These are phyloP conservation scores for Dendrocincla tyrannina DNA, from an alignment of 2,797 vertebrate species.

Conservation along the genomic window DNA sequence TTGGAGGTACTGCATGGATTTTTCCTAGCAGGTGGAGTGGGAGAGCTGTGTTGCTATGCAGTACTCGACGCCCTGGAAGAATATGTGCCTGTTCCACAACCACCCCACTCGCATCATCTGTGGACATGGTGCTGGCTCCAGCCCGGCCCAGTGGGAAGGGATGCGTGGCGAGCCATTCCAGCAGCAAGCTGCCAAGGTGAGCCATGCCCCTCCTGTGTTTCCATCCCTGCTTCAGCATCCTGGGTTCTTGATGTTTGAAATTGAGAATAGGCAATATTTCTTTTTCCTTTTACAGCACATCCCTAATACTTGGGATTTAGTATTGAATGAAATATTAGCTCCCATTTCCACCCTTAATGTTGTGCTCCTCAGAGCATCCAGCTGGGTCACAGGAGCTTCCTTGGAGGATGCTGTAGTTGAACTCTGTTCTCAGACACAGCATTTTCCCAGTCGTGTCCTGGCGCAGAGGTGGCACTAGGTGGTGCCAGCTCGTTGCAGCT, in stretches of 20 bases:
- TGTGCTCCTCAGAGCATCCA: neutral
- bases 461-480: neutral
- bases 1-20: neutral
- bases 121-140: neutral
- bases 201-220: neutral
- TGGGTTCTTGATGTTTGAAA: accelerated
- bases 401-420: neutral
- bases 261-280: accelerated
- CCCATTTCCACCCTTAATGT: accelerated
- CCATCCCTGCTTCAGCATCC: accelerated
- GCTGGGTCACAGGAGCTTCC: accelerated
- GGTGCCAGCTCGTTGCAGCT: constrained; percentile 31
- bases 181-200: constrained; percentile 76
- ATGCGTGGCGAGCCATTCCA: constrained; percentile 46
- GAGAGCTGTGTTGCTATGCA: constrained; percentile 56
- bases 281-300: neutral
- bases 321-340: neutral
- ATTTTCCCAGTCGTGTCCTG: neutral
- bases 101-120: constrained; percentile 58
- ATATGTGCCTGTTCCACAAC: constrained; percentile 54
- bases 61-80: constrained; percentile 55
- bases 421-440: neutral
- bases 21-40: constrained; percentile 69
- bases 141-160: neutral
- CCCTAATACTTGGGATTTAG: neutral